These are phyloP conservation scores for Bombus consobrinus DNA, from an alignment of 1,140 invertebrate genomes.

Conservation along the genomic window DNA sequence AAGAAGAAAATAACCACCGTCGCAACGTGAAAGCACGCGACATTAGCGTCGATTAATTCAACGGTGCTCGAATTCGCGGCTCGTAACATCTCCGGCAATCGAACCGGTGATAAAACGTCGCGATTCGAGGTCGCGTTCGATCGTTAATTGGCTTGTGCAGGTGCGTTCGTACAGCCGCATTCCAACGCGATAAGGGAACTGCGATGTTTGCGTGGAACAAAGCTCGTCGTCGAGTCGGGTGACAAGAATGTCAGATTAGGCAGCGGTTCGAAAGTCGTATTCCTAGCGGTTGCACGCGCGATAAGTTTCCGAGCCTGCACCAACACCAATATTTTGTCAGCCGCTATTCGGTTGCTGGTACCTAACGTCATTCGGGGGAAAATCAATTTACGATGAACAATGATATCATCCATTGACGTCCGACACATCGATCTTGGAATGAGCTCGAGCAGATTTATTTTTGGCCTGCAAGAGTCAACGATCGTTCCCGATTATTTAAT, in stretches of 20 bases:
- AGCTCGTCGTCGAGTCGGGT: constrained; percentile 4
- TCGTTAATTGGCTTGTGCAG: constrained; percentile 39
- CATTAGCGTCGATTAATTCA: not conserved
- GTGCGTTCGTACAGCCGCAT: constrained; percentile 41
- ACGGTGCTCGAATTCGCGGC: not conserved
- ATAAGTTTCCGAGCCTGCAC: not conserved
- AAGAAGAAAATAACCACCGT: not conserved
- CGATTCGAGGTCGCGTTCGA: constrained; percentile 31
- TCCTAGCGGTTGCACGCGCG: not conserved
- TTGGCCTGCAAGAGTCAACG: too few species aligned
- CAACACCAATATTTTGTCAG: constrained; percentile 27
- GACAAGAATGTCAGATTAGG: constrained; percentile 31
- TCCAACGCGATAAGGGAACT: constrained; percentile 43
- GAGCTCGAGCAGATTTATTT: not conserved
- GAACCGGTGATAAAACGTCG: not conserved
- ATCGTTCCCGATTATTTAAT: not conserved
- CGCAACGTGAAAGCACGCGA: not conserved
- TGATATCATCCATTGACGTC: constrained; percentile 10
- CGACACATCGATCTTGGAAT: not conserved
- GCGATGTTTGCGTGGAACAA: constrained; percentile 39
- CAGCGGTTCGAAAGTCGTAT: not conserved
- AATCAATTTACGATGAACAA: constrained; percentile 6
- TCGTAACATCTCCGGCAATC: constrained; percentile 1
- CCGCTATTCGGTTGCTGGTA: not conserved
- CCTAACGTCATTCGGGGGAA: not conserved